Conservation (phyloP, 2,888 invertebrate species). For the Cryptophagus acutangulus region DNA sequence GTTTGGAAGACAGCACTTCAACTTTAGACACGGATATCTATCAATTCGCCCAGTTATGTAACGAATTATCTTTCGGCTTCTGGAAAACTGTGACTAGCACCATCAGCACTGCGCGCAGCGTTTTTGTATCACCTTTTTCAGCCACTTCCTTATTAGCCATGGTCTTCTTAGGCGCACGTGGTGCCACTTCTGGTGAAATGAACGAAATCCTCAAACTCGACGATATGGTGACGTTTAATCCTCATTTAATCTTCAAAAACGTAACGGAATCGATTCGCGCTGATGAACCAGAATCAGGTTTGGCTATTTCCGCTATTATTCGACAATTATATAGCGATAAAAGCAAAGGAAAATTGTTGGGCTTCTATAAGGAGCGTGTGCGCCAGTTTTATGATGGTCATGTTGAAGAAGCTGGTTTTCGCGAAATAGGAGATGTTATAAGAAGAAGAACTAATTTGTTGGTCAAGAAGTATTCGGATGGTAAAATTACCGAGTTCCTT, state of each 20-base stretch:
- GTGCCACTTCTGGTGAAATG: conserved; percentile 85
- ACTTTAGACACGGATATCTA: conserved; percentile 68
- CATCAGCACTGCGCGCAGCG: conserved; percentile 69
- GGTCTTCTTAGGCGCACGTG: conserved; percentile 83
- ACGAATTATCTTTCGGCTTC: conserved; percentile 78
- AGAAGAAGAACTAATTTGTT: conserved; percentile 74
- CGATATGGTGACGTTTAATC: conserved; percentile 86
- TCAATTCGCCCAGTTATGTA: conserved; percentile 75
- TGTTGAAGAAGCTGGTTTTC: conserved; percentile 80
- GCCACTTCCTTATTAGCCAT: conserved; percentile 82
- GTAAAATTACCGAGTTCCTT: conserved; percentile 70
- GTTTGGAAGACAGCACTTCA: conserved; percentile 71
- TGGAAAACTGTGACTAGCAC: conserved; percentile 70
- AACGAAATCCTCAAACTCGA: conserved; percentile 79
- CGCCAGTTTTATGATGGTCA: conserved; percentile 83
- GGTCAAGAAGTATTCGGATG: conserved; percentile 72
- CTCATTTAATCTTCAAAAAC: conserved; percentile 80
- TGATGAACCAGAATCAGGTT: conserved; percentile 62
- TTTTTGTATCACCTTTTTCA: conserved; percentile 79
- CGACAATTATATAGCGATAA: conserved; percentile 79
- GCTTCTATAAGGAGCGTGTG: conserved; percentile 83
- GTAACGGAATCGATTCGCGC: conserved; percentile 73
- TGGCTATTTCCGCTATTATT: conserved; percentile 75
- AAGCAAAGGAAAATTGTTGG: conserved; percentile 71
- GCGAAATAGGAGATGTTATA: conserved; percentile 76